Percentiles rank a stretch among this genome's conserved stretches.
These are phyloP conservation scores for Gymnopithys bicolor DNA, from an alignment of 2,797 vertebrate genomes.

Conservation along the genomic window DNA sequence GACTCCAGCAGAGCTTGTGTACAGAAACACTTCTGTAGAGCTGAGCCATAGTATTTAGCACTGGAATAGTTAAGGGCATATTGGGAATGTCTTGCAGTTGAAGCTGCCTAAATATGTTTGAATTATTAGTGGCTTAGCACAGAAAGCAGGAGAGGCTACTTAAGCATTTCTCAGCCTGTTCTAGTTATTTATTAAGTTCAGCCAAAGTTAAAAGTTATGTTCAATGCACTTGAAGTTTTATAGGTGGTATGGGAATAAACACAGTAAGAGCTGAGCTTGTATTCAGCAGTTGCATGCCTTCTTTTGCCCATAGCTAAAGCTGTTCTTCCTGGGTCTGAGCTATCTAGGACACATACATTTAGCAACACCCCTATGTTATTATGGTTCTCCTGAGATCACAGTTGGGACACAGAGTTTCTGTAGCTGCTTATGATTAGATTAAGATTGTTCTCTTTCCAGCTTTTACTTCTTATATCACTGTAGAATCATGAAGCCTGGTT, in stretches of 20 bases:
- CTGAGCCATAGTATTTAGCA: background rate
- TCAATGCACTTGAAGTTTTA: constrained; percentile 54
- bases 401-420: constrained; percentile 42
- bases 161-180: constrained; percentile 23
- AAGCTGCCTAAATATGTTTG: background rate
- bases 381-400: constrained; percentile 36
- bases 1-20: background rate
- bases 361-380: constrained; percentile 33
- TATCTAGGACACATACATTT: constrained; percentile 45
- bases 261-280: background rate
- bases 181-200: constrained; percentile 43
- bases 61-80: background rate
- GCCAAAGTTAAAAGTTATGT: constrained; percentile 61
- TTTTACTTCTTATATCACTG: background rate
- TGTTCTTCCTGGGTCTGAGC: background rate
- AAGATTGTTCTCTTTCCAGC: background rate
- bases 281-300: background rate
- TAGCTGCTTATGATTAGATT: constrained; percentile 13
- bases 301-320: constrained; percentile 18
- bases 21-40: background rate
- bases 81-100: background rate
- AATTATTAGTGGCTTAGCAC: background rate
- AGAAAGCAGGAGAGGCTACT: background rate
- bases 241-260: constrained; percentile 53
- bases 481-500: background rate